Evolutionary conservation across 2,797 vertebrate species (phyloP).

Genomic region (Malurus leucopterus): DNA sequence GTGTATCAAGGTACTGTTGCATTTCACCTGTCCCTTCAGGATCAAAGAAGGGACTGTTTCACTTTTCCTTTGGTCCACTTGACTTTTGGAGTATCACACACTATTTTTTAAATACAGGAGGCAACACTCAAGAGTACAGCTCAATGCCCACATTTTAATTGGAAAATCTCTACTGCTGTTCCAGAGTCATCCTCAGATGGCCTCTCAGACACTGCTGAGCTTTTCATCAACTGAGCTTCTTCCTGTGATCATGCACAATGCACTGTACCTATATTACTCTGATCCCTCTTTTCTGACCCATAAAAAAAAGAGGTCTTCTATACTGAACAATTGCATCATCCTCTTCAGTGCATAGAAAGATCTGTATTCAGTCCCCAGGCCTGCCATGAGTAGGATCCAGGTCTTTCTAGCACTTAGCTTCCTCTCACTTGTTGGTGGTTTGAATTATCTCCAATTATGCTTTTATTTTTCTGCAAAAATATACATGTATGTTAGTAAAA

Average conservation of each 20-base stretch:
- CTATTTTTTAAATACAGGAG: background rate
- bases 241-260: background rate
- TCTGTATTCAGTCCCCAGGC: background rate
- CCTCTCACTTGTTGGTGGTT: background rate
- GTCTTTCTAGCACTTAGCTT: background rate
- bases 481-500: background rate
- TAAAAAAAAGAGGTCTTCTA: background rate
- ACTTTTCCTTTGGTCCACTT: background rate
- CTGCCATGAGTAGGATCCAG: background rate
- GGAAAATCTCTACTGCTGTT: background rate
- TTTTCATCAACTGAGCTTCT: background rate
- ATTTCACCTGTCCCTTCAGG: background rate
- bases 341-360: background rate
- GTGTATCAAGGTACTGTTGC: background rate
- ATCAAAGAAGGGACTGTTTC: background rate
- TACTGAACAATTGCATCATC: background rate
- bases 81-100: background rate
- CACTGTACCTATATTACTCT: background rate
- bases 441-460: background rate
- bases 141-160: background rate
- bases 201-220: background rate
- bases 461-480: background rate
- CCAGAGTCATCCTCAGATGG: background rate
- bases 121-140: background rate
- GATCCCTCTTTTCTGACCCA: background rate